These are phyloP conservation scores for Dysdera silvatica DNA, from an alignment of 1,140 invertebrate genomes.

Conservation along the genomic window DNA sequence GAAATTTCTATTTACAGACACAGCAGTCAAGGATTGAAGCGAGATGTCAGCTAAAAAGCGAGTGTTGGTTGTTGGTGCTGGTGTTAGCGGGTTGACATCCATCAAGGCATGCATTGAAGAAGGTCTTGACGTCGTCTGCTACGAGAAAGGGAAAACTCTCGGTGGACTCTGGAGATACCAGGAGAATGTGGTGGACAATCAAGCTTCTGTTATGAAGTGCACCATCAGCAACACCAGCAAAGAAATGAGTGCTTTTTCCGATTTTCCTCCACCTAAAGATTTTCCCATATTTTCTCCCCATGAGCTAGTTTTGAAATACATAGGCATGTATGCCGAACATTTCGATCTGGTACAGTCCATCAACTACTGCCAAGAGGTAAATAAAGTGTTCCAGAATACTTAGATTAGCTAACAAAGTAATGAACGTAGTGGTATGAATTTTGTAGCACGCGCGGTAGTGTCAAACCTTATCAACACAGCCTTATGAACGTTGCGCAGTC, in stretches of 20 bases:
- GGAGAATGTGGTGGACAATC: conserved; percentile 35
- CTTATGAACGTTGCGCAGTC: too few species aligned
- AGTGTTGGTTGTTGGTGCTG: conserved; percentile 46
- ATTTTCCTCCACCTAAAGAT: conserved; percentile 44
- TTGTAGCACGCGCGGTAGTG: too few species aligned
- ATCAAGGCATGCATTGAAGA: conserved; percentile 30
- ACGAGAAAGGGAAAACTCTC: conserved; percentile 44
- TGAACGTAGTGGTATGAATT: too few species aligned
- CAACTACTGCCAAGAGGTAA: conserved; percentile 36
- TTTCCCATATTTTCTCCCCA: conserved; percentile 46
- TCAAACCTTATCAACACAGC: too few species aligned
- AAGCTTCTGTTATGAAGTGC: conserved; percentile 37
- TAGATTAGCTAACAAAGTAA: too few species aligned
- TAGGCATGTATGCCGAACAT: conserved; percentile 42
- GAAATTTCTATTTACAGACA: too few species aligned
- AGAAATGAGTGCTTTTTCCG: conserved; percentile 34
- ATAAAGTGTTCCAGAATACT: too few species aligned
- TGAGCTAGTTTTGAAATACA: conserved; percentile 41
- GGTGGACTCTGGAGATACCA: conserved; percentile 51
- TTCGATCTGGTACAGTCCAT: conserved; percentile 43
- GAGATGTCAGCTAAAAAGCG: conserved; percentile 1
- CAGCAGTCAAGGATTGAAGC: too few species aligned
- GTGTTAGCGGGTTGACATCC: conserved; percentile 44
- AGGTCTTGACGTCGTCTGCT: conserved; percentile 41
- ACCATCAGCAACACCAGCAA: conserved; percentile 46